These are phyloP conservation scores for Drosophila histrio DNA, from an alignment of 2,888 invertebrate species.

Conservation along the genomic window DNA sequence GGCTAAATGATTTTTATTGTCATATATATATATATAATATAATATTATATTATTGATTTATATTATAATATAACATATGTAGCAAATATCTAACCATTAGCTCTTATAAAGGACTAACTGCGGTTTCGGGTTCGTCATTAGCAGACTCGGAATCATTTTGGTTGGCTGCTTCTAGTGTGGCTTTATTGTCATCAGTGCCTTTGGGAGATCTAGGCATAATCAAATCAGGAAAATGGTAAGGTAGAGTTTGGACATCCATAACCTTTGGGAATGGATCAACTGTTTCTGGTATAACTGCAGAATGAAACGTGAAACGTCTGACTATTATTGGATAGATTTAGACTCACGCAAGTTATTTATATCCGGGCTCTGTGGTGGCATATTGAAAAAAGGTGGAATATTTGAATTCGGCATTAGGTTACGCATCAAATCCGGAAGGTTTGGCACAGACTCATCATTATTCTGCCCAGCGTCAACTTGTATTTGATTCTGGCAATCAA, in stretches of 20 bases:
- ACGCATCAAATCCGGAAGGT: background rate
- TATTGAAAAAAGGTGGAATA: background rate
- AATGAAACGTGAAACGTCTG: background rate
- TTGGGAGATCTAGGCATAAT: background rate
- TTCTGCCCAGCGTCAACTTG: background rate
- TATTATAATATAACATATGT: background rate
- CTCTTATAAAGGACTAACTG: too few species aligned
- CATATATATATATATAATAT: background rate
- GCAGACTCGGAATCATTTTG: too few species aligned
- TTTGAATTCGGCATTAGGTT: background rate
- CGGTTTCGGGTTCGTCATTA: too few species aligned
- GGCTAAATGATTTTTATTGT: background rate
- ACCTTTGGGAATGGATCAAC: background rate
- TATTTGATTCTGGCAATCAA: slow-evolving; percentile 28
- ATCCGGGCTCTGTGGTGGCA: background rate
- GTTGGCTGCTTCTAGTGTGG: too few species aligned
- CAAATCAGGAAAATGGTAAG: background rate
- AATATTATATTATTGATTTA: too few species aligned
- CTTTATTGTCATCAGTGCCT: background rate
- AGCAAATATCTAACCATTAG: background rate
- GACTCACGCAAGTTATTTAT: background rate
- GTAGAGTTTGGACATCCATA: background rate
- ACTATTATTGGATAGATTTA: background rate
- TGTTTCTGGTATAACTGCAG: background rate
- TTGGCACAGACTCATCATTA: background rate